These are phyloP conservation scores for Phalera bucephala DNA, from an alignment of 2,888 invertebrate genomes.

Conservation along the genomic window DNA sequence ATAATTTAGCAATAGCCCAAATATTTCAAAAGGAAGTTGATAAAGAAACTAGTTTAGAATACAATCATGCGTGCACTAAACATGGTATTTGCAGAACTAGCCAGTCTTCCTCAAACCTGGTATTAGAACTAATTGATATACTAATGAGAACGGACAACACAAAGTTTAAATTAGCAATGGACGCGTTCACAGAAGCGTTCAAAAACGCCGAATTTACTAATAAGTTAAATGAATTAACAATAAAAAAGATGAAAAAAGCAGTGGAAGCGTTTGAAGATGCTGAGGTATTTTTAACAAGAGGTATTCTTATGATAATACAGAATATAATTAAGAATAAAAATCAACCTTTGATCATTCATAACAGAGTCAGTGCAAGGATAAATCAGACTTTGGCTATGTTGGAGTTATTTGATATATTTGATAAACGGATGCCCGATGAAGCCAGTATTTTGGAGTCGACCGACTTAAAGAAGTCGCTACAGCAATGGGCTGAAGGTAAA, in stretches of 20 bases:
- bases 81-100: constrained; percentile 42
- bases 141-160: constrained; percentile 28
- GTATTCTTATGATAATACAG: constrained; percentile 24
- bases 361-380: constrained; percentile 10
- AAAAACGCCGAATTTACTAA: constrained; percentile 29
- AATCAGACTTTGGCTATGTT: constrained; percentile 40
- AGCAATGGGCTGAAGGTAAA: constrained; percentile 26
- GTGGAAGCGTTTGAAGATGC: constrained; percentile 16
- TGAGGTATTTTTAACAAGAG: constrained; percentile 9
- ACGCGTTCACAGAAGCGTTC: constrained; percentile 41
- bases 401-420: constrained; percentile 36
- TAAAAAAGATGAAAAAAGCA: constrained; percentile 13
- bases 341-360: constrained; percentile 28
- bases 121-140: constrained; percentile 28
- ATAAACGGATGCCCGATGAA: constrained; percentile 30
- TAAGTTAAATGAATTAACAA: constrained; percentile 18
- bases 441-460: constrained; percentile 29
- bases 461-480: constrained; percentile 24
- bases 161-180: constrained; percentile 32
- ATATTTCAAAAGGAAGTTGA: constrained; percentile 35
- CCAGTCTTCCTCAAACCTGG: constrained; percentile 33
- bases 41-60: constrained; percentile 31
- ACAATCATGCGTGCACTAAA: constrained; percentile 40
- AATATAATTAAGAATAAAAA: constrained; percentile 35
- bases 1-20: constrained; percentile 9